phyloP scores from a whole-genome alignment of 2,888 invertebrate species.

The Ligdia adustata region DNA sequence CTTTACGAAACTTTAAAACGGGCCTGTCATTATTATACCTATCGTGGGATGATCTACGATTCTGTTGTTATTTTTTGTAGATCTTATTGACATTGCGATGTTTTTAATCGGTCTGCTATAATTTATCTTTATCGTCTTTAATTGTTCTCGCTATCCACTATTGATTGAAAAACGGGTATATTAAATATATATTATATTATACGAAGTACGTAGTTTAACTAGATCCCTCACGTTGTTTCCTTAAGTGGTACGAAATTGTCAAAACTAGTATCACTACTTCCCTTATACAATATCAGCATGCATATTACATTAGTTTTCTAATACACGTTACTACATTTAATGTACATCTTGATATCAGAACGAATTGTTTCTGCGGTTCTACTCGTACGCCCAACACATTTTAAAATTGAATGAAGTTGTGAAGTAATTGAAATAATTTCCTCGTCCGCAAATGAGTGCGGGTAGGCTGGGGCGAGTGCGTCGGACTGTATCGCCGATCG shows the following conservation, averaged over 20 bases:
- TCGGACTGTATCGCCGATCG: slow-evolving; percentile 68
- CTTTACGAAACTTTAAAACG: slow-evolving; percentile 27
- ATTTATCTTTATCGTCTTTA: too few species aligned
- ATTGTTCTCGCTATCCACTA: too few species aligned
- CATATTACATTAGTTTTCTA: too few species aligned
- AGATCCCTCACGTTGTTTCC: too few species aligned
- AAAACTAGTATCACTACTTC: too few species aligned
- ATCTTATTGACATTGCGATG: slow-evolving; percentile 62
- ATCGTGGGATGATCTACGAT: slow-evolving; percentile 29
- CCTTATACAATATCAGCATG: too few species aligned
- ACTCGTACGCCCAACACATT: slow-evolving; percentile 30
- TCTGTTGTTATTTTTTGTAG: slow-evolving; percentile 11
- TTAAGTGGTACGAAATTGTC: too few species aligned
- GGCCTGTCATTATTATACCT: slow-evolving; percentile 48
- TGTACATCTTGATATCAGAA: slow-evolving; percentile 3
- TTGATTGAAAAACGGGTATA: too few species aligned
- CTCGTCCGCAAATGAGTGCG: slow-evolving; percentile 49
- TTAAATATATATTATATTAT: too few species aligned
- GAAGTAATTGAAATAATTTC: slow-evolving; percentile 36
- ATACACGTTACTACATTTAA: background rate
- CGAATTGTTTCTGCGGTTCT: slow-evolving; percentile 26
- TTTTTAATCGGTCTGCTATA: slow-evolving; percentile 30
- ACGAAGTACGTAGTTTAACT: too few species aligned
- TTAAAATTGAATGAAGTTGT: slow-evolving; percentile 37
- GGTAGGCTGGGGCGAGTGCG: slow-evolving; percentile 52